A percentile compares a stretch with the other conserved stretches of the same genome.
Evolutionary conservation across 2,797 vertebrate species (phyloP).

Genomic region (Echiichthys vipera): DNA sequence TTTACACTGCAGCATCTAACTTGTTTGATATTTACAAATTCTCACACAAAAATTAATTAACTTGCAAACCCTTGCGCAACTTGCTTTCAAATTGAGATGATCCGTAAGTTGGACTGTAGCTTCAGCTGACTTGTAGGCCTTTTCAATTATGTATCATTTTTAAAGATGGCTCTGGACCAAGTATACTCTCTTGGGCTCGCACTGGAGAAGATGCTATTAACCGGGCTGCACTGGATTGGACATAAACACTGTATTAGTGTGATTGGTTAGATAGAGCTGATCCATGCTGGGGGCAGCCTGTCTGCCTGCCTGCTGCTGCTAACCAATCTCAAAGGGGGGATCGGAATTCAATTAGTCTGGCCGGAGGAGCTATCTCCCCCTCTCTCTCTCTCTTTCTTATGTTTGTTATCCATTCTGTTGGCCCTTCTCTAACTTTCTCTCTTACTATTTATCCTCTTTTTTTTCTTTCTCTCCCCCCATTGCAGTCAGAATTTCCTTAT

Average conservation of each 20-base stretch:
- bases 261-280: conserved; percentile 78
- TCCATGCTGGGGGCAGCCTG: conserved; percentile 73
- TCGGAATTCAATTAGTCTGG: conserved; percentile 82
- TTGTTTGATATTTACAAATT: background rate
- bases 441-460: conserved; percentile 16
- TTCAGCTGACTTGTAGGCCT: conserved; percentile 9
- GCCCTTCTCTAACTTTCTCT: conserved; percentile 38
- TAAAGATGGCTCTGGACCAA: conserved; percentile 32
- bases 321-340: conserved; percentile 79
- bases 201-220: conserved; percentile 66
- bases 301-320: conserved; percentile 72
- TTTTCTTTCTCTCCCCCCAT: background rate
- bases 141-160: conserved; percentile 49
- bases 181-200: conserved; percentile 58
- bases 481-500: conserved; percentile 43
- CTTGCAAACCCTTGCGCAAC: background rate
- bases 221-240: conserved; percentile 68
- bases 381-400: conserved; percentile 42
- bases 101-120: conserved; percentile 14
- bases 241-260: conserved; percentile 81
- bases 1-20: background rate
- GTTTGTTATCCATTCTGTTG: conserved; percentile 66
- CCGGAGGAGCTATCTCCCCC: conserved; percentile 48
- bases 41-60: background rate
- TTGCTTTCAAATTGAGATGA: conserved; percentile 18